These are phyloP conservation scores for Agrochola circellaris DNA, from an alignment of 2,888 invertebrate genomes.

Conservation along the genomic window DNA sequence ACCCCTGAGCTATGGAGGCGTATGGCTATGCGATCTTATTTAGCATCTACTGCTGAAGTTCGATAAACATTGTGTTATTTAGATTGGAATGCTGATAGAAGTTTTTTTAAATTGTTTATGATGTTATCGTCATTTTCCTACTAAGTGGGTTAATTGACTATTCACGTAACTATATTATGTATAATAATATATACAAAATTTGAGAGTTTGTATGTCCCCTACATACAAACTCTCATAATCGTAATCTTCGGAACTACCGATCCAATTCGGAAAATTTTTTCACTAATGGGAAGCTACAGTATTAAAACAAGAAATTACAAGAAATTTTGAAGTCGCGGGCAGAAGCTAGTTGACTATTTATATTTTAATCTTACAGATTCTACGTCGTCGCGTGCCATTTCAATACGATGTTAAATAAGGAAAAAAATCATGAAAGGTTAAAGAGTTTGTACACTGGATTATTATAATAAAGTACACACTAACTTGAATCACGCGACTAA, in stretches of 20 bases:
- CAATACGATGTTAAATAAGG: not conserved
- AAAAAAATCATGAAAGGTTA: not conserved
- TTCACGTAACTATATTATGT: not conserved
- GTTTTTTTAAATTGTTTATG: not conserved
- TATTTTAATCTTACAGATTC: no score
- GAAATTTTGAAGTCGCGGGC: no score
- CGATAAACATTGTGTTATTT: conserved; percentile 1
- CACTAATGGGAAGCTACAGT: not conserved
- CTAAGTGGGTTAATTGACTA: conserved; percentile 13
- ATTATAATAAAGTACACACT: conserved; percentile 13
- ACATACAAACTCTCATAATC: no score
- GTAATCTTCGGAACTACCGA: no score
- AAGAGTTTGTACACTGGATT: not conserved
- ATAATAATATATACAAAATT: not conserved
- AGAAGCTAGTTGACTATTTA: not conserved
- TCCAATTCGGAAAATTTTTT: not conserved
- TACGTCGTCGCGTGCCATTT: conserved; percentile 1
- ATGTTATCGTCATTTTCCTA: conserved; percentile 14
- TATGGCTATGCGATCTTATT: not conserved
- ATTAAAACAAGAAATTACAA: no score
- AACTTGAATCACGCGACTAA: conserved; percentile 12
- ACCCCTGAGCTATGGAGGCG: conserved; percentile 90
- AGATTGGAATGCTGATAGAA: conserved; percentile 13
- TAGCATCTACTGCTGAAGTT: not conserved
- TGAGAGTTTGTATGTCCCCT: no score